These are phyloP conservation scores for Cotesia glomerata DNA, from an alignment of 1,140 invertebrate species.

Conservation along the genomic window DNA sequence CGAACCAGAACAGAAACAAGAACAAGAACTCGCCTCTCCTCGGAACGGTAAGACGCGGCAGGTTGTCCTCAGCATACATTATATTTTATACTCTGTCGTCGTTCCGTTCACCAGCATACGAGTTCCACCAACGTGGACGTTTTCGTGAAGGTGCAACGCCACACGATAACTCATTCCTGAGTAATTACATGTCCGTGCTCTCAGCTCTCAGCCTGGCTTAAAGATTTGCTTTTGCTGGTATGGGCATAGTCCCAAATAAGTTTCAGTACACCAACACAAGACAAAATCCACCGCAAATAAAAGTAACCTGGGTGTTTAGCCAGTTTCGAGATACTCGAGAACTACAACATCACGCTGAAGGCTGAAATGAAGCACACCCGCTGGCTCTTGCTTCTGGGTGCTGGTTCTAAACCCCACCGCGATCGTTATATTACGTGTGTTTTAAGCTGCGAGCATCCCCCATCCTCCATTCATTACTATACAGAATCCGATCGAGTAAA, in stretches of 20 bases:
- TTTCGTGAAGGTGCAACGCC: slow-evolving; percentile 5
- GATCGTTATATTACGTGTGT: slow-evolving; percentile 30
- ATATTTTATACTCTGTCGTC: background rate
- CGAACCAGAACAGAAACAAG: background rate
- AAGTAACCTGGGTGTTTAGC: slow-evolving; percentile 20
- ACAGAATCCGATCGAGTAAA: slow-evolving; percentile 33
- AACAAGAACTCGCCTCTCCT: background rate
- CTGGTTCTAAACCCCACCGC: slow-evolving; percentile 9
- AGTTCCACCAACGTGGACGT: background rate
- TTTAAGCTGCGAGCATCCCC: slow-evolving; percentile 22
- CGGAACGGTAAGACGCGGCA: background rate
- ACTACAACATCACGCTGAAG: background rate
- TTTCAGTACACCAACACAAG: background rate
- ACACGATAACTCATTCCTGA: slow-evolving; percentile 48
- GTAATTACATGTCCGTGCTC: slow-evolving; percentile 44
- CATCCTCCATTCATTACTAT: slow-evolving; percentile 34
- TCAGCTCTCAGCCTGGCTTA: slow-evolving; percentile 1
- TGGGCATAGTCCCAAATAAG: too few species aligned
- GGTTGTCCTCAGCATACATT: background rate
- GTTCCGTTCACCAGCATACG: background rate
- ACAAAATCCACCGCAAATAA: background rate
- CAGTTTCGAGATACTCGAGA: background rate
- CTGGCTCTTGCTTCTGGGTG: background rate
- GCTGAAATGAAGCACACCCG: slow-evolving; percentile 9
- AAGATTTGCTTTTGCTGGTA: background rate